A percentile compares a stretch with the other conserved stretches of the same genome.
Evolutionary conservation across 2,888 invertebrate genomes (phyloP).

Genomic region (Agonopterix subpropinquella): DNA sequence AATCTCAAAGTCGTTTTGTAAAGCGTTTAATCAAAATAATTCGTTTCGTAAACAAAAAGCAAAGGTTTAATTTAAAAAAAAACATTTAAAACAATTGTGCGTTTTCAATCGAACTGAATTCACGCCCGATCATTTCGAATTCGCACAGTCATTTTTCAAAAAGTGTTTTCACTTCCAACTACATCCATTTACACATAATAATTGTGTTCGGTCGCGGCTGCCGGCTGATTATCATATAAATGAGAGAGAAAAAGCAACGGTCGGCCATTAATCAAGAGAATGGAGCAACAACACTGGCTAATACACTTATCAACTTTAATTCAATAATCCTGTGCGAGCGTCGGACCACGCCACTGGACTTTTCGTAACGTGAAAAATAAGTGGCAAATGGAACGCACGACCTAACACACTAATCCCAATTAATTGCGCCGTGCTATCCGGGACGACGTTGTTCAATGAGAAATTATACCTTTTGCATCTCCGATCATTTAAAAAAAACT

Average conservation of each 20-base stretch:
- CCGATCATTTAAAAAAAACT: no score
- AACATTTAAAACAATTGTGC: constrained; percentile 32
- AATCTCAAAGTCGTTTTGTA: constrained; percentile 32
- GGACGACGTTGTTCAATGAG: constrained; percentile 18
- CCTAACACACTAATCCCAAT: constrained; percentile 62
- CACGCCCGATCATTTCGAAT: constrained; percentile 31
- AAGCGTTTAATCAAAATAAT: constrained; percentile 51
- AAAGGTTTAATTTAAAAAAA: constrained; percentile 46
- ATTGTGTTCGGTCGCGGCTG: constrained; percentile 58
- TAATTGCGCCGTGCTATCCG: constrained; percentile 46
- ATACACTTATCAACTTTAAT: constrained; percentile 75
- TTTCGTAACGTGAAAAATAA: constrained; percentile 66
- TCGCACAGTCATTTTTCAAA: constrained; percentile 32
- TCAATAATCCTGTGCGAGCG: constrained; percentile 64
- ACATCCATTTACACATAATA: constrained; percentile 64
- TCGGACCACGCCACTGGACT: constrained; percentile 44
- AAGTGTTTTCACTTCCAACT: constrained; percentile 47
- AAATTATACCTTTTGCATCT: not conserved
- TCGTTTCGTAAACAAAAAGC: constrained; percentile 41
- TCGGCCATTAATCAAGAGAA: constrained; percentile 66
- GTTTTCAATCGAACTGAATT: constrained; percentile 32
- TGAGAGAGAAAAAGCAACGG: constrained; percentile 71
- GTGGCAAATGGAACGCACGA: constrained; percentile 54
- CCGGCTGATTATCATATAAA: constrained; percentile 71
- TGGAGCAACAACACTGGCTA: constrained; percentile 69